These are phyloP conservation scores for Heterocephalus glaber DNA, from an alignment of 2,113 vertebrate genomes.

Conservation along the genomic window DNA sequence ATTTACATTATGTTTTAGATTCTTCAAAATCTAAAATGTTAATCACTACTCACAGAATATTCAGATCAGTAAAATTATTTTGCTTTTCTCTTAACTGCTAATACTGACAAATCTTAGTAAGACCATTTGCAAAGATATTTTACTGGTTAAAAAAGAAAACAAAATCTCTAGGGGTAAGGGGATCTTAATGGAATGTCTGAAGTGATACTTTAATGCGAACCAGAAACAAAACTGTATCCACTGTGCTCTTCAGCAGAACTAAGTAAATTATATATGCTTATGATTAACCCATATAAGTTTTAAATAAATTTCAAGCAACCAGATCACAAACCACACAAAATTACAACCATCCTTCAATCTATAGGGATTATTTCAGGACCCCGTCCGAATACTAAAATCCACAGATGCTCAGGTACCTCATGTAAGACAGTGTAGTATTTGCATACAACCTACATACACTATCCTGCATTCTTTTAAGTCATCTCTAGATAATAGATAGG, in stretches of 20 bases:
- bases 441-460: background rate
- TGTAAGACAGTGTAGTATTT: background rate
- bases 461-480: background rate
- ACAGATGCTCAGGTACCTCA: background rate
- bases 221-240: slow-evolving; percentile 42
- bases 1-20: slow-evolving; percentile 38
- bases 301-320: slow-evolving; percentile 39
- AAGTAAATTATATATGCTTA: slow-evolving; percentile 20
- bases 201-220: slow-evolving; percentile 19
- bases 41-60: slow-evolving; percentile 16
- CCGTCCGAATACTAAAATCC: too few relatives aligned
- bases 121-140: slow-evolving; percentile 30
- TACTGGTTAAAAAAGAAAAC: slow-evolving; percentile 51
- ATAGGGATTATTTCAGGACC: background rate
- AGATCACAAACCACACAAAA: slow-evolving; percentile 49
- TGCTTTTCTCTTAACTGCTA: slow-evolving; percentile 47
- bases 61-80: slow-evolving; percentile 37
- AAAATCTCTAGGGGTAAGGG: background rate
- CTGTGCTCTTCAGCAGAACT: slow-evolving; percentile 34
- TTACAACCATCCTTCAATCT: background rate
- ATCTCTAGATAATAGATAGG: too few relatives aligned
- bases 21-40: slow-evolving; percentile 9
- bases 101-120: slow-evolving; percentile 13
- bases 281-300: background rate
- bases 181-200: slow-evolving; percentile 34